A percentile compares a stretch with the other conserved stretches of the same genome.
phyloP scores from a whole-genome alignment of 37 sponge, comb jelly and placozoan genomes.

The Haliclona indistincta region DNA sequence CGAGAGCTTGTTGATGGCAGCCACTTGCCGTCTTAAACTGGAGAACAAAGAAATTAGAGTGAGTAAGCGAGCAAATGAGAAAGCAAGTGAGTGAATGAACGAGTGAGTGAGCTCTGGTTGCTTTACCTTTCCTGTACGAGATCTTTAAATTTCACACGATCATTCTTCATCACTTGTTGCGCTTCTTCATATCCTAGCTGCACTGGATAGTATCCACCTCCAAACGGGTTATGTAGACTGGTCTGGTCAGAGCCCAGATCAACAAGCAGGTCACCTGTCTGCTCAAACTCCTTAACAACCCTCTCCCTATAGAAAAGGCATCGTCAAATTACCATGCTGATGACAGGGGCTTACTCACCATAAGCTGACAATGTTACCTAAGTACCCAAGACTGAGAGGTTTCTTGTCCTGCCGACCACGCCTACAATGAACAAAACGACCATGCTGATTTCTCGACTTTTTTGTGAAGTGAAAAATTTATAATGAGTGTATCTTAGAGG shows the following conservation, averaged over 20 bases:
- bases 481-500: no score
- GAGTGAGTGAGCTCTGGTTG: not conserved
- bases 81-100: not conserved
- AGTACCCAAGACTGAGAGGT: slow-evolving; percentile 88
- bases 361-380: slow-evolving; percentile 91
- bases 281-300: slow-evolving; percentile 75
- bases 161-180: slow-evolving; percentile 54
- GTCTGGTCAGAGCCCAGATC: slow-evolving; percentile 98
- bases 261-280: slow-evolving; percentile 87
- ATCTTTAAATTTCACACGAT: slow-evolving; percentile 75
- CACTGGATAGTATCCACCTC: slow-evolving; percentile 96
- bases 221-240: slow-evolving; percentile 96
- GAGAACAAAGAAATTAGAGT: not conserved
- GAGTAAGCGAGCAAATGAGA: not conserved
- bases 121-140: slow-evolving; percentile 90
- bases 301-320: slow-evolving; percentile 67
- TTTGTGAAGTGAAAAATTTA: no score
- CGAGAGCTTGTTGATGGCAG: slow-evolving; percentile 88
- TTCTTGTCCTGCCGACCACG: slow-evolving; percentile 37
- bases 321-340: not conserved
- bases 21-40: slow-evolving; percentile 87
- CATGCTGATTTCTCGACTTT: no score
- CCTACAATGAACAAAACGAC: slow-evolving; percentile 26
- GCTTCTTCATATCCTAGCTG: slow-evolving; percentile 79
- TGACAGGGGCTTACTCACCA: slow-evolving; percentile 61